Percentiles rank a stretch among this genome's conserved stretches.
These are phyloP conservation scores for Acanthacorydalis orientalis DNA, from an alignment of 2,888 invertebrate genomes.

Conservation along the genomic window DNA sequence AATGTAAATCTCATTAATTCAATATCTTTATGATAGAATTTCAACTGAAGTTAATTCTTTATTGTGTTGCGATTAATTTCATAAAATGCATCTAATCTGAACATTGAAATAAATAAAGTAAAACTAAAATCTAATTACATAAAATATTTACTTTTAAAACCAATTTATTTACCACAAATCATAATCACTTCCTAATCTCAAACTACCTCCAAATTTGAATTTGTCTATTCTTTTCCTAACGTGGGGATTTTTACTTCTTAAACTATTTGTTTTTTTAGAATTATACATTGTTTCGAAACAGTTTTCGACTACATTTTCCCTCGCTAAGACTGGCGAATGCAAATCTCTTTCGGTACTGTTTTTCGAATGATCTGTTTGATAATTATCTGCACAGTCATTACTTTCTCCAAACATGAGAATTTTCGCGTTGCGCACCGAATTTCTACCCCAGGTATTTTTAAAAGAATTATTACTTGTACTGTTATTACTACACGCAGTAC, in stretches of 20 bases:
- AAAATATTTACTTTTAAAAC: not conserved
- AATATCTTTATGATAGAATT: not conserved
- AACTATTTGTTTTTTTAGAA: slow-evolving; percentile 29
- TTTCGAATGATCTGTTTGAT: not conserved
- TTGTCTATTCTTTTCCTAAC: slow-evolving; percentile 27
- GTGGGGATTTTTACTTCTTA: slow-evolving; percentile 27
- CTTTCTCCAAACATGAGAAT: not conserved
- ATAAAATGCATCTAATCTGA: not conserved
- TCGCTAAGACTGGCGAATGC: not conserved
- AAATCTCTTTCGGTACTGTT: not conserved
- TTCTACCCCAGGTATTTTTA: not conserved
- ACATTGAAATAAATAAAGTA: not conserved
- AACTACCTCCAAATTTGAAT: slow-evolving; percentile 33
- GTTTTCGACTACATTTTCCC: slow-evolving; percentile 27
- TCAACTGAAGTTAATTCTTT: not conserved
- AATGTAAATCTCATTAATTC: too few species aligned
- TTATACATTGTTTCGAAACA: slow-evolving; percentile 34
- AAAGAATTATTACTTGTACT: not conserved
- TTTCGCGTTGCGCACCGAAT: not conserved
- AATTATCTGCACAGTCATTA: not conserved
- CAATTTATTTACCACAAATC: slow-evolving; percentile 2
- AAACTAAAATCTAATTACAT: not conserved
- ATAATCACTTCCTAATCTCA: slow-evolving; percentile 25
- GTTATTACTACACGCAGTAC: not conserved
- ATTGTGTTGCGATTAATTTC: not conserved